Conservation (phyloP, 2,797 vertebrate species). For the Neosilurus mollespiculum region DNA sequence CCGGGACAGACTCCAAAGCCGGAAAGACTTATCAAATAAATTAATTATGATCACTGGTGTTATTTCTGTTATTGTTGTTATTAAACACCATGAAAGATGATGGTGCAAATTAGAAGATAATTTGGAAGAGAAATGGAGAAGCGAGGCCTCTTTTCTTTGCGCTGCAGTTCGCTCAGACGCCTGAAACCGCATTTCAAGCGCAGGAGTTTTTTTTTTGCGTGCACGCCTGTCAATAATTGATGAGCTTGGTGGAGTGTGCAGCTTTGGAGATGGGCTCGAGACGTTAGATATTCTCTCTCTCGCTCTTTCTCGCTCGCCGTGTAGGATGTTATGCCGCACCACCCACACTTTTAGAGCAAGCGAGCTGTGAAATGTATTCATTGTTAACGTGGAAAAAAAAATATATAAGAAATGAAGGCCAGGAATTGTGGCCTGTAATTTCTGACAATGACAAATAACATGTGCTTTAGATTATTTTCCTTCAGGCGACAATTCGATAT, state of each 20-base stretch:
- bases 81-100: not conserved
- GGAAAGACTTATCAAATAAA: not conserved
- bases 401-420: conserved; percentile 45
- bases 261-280: conserved; percentile 62
- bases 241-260: conserved; percentile 53
- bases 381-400: conserved; percentile 74
- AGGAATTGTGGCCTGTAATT: conserved; percentile 82
- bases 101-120: not conserved
- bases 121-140: not conserved
- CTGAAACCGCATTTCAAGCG: conserved; percentile 47
- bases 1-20: not conserved
- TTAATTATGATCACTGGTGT: not conserved
- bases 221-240: conserved; percentile 55
- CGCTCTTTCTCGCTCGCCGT: conserved; percentile 63
- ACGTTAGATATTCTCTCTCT: conserved; percentile 81
- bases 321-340: conserved; percentile 81
- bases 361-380: conserved; percentile 76
- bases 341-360: conserved; percentile 85
- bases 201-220: conserved; percentile 29
- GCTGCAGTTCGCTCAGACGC: conserved; percentile 62
- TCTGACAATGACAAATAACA: conserved; percentile 62
- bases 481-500: not conserved
- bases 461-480: conserved; percentile 4
- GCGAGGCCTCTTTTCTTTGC: conserved; percentile 65
- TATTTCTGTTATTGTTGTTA: not conserved